Conservation (phyloP, 2,113 vertebrate species). For the Lipotes vexillifer region DNA sequence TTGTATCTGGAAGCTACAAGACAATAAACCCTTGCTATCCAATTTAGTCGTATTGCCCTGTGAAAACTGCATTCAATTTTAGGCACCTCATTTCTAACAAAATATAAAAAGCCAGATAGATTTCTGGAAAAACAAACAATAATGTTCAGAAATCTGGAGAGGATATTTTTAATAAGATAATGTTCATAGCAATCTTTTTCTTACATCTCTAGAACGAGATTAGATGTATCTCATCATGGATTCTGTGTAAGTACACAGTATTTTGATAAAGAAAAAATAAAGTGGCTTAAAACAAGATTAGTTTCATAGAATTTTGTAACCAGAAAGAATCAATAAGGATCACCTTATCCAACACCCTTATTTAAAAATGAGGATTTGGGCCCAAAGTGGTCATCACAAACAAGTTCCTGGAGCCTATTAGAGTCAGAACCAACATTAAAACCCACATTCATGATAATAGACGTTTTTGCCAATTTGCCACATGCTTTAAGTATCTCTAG, state of each 20-base stretch:
- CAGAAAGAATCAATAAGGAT: not conserved
- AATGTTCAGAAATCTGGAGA: not conserved
- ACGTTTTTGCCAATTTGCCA: not conserved
- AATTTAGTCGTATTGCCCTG: not conserved
- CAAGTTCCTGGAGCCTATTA: not conserved
- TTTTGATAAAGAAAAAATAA: not conserved
- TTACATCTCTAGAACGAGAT: not conserved
- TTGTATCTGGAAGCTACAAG: not conserved
- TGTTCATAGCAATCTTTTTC: not conserved
- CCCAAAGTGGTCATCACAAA: not conserved
- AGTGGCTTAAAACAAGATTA: not conserved
- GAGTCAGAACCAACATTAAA: not conserved
- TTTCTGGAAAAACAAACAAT: not conserved
- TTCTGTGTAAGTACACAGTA: not conserved
- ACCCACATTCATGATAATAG: not conserved
- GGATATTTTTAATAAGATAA: not conserved
- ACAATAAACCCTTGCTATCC: not conserved
- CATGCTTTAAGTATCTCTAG: not conserved
- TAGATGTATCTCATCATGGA: not conserved
- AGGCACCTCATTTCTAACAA: constrained; percentile 16
- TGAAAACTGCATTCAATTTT: constrained; percentile 12
- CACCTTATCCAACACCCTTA: not conserved
- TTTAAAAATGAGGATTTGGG: not conserved
- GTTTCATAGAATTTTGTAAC: not conserved
- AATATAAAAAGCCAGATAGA: not conserved